A percentile compares a stretch with the other conserved stretches of the same genome.
Conservation (phyloP, 2,797 vertebrate genomes). For the Pseudotriccus pelzelni region DNA sequence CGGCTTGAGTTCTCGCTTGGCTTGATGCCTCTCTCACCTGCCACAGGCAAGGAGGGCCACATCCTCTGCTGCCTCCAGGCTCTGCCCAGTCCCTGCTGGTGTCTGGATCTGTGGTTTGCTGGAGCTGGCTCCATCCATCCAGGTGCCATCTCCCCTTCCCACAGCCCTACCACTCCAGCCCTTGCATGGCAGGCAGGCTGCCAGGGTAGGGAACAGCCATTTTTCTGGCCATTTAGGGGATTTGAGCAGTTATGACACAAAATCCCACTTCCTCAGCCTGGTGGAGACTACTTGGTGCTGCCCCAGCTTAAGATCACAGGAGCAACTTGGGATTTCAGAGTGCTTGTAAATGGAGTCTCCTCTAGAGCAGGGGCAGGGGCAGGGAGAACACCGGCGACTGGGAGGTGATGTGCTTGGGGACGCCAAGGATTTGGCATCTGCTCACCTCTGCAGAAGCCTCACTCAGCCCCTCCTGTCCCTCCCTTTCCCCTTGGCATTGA, state of each 20-base stretch:
- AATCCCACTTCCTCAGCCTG: not conserved
- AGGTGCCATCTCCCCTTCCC: not conserved
- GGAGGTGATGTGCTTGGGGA: not conserved
- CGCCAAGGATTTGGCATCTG: not conserved
- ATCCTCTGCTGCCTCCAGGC: not conserved
- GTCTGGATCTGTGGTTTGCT: not conserved
- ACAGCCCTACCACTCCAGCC: not conserved
- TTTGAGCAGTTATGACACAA: not conserved
- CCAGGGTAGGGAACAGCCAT: not conserved
- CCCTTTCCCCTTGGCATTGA: not conserved
- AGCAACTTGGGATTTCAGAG: not conserved
- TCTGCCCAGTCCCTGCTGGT: not conserved
- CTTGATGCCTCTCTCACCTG: not conserved
- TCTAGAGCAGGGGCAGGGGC: not conserved
- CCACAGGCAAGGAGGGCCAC: rapidly evolving
- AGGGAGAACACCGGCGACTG: rapidly evolving
- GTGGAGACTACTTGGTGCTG: not conserved
- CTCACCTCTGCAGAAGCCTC: not conserved
- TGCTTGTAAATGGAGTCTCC: not conserved
- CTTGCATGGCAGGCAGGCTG: not conserved
- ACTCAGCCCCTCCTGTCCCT: not conserved
- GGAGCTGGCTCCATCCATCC: not conserved
- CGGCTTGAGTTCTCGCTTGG: rapidly evolving
- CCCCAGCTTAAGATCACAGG: not conserved
- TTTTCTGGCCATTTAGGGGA: not conserved